These are phyloP conservation scores for Pycnonotus jocosus DNA, from an alignment of 2,113 vertebrate species.

Conservation along the genomic window DNA sequence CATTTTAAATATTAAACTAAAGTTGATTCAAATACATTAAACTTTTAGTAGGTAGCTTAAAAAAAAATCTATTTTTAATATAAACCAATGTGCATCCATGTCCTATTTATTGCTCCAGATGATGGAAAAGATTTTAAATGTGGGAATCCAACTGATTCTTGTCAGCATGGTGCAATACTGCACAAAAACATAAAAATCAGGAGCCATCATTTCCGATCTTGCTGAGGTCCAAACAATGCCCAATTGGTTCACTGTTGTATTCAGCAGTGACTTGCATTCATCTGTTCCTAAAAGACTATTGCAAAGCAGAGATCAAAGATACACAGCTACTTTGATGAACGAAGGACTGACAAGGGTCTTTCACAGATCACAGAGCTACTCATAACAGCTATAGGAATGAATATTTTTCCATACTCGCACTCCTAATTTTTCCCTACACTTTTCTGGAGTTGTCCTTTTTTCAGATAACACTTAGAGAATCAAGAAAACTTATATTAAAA, in stretches of 20 bases:
- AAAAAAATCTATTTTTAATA: neutral
- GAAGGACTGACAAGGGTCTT: neutral
- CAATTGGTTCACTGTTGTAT: neutral
- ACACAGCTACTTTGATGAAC: neutral
- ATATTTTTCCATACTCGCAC: neutral
- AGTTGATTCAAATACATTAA: neutral
- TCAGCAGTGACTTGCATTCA: neutral
- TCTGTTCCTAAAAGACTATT: neutral
- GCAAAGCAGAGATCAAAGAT: neutral
- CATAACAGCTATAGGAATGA: neutral
- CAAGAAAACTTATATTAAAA: neutral
- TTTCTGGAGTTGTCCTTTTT: neutral
- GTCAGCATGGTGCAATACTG: neutral
- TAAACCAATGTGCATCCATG: neutral
- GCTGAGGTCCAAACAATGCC: neutral
- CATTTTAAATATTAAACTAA: neutral
- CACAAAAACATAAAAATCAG: neutral
- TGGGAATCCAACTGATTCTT: neutral
- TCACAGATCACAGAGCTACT: neutral
- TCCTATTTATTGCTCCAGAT: neutral
- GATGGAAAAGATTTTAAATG: neutral
- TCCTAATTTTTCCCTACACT: neutral
- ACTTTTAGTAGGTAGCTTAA: neutral
- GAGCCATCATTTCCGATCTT: fast-evolving
- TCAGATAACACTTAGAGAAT: neutral